Evolutionary conservation across 2,113 vertebrate genomes (phyloP).

Genomic region (Bambusicola thoracicus): DNA sequence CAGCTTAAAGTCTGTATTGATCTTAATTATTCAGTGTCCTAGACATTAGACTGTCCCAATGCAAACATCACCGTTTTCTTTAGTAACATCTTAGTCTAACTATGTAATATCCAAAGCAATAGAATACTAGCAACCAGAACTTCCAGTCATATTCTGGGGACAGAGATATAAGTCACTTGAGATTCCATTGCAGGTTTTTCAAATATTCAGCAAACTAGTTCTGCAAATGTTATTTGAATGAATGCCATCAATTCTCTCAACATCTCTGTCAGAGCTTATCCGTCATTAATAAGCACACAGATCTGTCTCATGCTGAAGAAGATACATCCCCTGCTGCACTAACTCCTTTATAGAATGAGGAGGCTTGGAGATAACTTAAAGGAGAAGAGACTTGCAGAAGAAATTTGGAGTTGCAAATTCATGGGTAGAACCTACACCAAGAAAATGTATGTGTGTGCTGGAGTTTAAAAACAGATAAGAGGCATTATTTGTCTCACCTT

Average conservation of each 20-base stretch:
- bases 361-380: not conserved
- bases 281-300: not conserved
- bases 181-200: not conserved
- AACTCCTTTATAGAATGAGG: not conserved
- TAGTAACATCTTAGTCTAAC: not conserved
- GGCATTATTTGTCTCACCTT: not conserved
- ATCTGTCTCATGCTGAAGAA: not conserved
- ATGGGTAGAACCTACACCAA: not conserved
- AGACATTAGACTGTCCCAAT: not conserved
- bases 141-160: not conserved
- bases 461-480: not conserved
- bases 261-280: not conserved
- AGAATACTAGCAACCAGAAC: not conserved
- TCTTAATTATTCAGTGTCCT: not conserved
- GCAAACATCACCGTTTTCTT: not conserved
- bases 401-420: not conserved
- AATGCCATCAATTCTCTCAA: not conserved
- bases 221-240: not conserved
- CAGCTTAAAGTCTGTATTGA: not conserved
- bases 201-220: not conserved
- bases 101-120: not conserved
- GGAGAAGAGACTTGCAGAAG: not conserved
- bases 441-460: not conserved
- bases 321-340: no score
- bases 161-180: not conserved